Conservation (phyloP, 2,113 vertebrate genomes). For the Ardeotis arabs region DNA sequence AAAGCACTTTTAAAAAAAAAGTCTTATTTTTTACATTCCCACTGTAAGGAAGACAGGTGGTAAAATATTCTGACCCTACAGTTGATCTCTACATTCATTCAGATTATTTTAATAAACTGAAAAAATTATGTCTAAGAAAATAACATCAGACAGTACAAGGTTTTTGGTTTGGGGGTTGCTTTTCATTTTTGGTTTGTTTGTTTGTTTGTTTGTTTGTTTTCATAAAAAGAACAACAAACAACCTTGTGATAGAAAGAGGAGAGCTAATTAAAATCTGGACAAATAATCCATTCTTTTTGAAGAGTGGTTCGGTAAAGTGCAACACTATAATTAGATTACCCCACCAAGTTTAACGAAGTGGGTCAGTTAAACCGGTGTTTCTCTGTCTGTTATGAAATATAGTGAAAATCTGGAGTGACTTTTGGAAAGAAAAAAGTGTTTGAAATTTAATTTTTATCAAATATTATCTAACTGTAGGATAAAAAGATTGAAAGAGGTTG, state of each 20-base stretch:
- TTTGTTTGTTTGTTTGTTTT: background rate
- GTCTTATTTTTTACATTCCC: background rate
- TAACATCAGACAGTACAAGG: accelerated
- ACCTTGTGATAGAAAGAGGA: background rate
- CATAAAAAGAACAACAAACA: background rate
- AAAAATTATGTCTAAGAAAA: background rate
- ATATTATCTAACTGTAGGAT: background rate
- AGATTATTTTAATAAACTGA: background rate
- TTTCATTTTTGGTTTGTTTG: background rate
- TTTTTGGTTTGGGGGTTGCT: background rate
- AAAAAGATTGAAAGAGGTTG: background rate
- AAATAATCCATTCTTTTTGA: background rate
- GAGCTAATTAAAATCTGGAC: background rate
- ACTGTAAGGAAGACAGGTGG: background rate
- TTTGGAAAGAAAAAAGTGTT: background rate
- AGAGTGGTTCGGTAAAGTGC: background rate
- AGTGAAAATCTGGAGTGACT: background rate
- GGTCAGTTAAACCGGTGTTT: background rate
- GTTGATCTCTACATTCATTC: background rate
- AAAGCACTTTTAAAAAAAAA: background rate
- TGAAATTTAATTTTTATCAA: background rate
- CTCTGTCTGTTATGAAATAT: background rate
- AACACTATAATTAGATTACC: background rate
- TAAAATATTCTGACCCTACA: background rate
- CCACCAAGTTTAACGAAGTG: background rate